Conservation (phyloP, 2,797 vertebrate genomes). For the Premnoplex brunnescens region DNA sequence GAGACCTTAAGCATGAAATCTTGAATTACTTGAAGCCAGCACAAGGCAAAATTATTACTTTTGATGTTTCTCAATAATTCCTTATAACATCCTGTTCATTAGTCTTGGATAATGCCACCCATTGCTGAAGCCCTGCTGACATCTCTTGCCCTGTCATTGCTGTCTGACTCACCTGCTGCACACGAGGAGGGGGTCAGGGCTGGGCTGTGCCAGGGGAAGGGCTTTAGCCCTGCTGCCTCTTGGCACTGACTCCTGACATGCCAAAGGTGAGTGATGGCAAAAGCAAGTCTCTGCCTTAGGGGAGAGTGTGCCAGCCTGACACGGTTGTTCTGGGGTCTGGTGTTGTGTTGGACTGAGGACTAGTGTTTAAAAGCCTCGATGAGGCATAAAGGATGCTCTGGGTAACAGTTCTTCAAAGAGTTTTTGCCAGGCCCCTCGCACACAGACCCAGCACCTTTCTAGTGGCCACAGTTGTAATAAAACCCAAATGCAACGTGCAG, state of each 20-base stretch:
- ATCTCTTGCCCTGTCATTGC: not conserved
- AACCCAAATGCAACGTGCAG: not conserved
- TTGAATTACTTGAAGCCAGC: not conserved
- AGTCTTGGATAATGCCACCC: not conserved
- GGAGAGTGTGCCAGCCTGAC: not conserved
- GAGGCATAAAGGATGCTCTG: not conserved
- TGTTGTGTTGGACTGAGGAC: not conserved
- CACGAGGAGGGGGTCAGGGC: not conserved
- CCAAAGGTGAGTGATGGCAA: not conserved
- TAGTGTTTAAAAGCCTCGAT: not conserved
- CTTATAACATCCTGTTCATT: not conserved
- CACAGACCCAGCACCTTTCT: not conserved
- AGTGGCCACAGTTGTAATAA: not conserved
- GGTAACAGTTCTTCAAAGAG: not conserved
- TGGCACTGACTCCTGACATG: not conserved
- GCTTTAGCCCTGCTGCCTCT: not conserved
- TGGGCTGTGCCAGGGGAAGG: not conserved
- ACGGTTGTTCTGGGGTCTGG: fast-evolving
- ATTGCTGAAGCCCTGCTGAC: not conserved
- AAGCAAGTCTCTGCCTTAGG: not conserved
- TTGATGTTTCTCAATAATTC: not conserved
- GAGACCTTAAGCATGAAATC: not conserved
- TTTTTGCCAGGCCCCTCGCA: not conserved
- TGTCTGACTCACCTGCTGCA: not conserved
- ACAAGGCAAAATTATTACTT: fast-evolving